A percentile compares a stretch with the other conserved stretches of the same genome.
phyloP scores from a whole-genome alignment of 2,797 vertebrate species.

The Chiroxiphia lanceolata region DNA sequence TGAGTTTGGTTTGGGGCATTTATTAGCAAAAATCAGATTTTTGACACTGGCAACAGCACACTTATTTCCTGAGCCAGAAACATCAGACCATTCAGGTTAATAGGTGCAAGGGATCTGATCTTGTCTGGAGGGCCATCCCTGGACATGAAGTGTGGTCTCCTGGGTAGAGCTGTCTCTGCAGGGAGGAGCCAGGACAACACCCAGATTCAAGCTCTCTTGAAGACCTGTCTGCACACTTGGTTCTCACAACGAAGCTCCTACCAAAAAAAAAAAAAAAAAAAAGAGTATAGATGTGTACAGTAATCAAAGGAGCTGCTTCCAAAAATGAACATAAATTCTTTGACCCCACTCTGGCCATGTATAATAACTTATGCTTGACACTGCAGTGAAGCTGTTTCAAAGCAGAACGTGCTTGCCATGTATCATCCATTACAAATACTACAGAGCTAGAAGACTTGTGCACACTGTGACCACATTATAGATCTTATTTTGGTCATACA shows the following conservation, averaged over 20 bases:
- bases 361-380: not conserved
- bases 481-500: not conserved
- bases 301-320: not conserved
- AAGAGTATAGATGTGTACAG: not conserved
- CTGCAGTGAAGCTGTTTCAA: not conserved
- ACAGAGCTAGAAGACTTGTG: not conserved
- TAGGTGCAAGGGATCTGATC: not conserved
- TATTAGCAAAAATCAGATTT: constrained; percentile 46
- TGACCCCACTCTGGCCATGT: not conserved
- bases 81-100: not conserved
- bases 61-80: not conserved
- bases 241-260: constrained; percentile 90
- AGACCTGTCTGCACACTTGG: constrained; percentile 86
- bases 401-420: not conserved
- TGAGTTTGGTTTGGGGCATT: not conserved
- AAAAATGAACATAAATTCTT: not conserved
- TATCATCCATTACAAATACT: not conserved
- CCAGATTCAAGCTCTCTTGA: constrained; percentile 72
- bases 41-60: not conserved
- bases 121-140: not conserved
- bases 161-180: not conserved
- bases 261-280: not conserved
- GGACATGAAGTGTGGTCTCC: not conserved
- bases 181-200: not conserved
- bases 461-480: not conserved